Conservation (phyloP, 2,797 vertebrate species). For the Catostomus latipinnis region DNA sequence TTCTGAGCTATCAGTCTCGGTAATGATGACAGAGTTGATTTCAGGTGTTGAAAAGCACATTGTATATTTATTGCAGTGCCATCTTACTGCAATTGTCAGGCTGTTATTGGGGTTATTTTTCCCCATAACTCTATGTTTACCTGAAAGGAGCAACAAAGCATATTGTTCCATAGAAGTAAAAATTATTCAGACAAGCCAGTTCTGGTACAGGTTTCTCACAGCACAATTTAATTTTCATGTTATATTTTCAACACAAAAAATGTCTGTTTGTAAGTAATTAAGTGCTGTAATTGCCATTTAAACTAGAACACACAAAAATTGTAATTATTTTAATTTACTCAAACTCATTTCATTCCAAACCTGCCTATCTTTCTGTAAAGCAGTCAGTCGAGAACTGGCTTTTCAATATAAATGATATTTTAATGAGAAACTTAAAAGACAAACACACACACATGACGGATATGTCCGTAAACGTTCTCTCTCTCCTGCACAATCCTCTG, state of each 20-base stretch:
- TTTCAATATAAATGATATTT: too few species aligned
- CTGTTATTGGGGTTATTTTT: background rate
- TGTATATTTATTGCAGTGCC: slow-evolving; percentile 18
- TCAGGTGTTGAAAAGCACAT: background rate
- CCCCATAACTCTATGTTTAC: background rate
- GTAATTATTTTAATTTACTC: too few species aligned
- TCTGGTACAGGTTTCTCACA: background rate
- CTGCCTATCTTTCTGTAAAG: too few species aligned
- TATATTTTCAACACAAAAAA: background rate
- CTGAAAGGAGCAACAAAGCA: background rate
- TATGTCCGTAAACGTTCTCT: too few species aligned
- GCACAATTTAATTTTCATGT: background rate
- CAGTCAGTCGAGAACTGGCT: too few species aligned
- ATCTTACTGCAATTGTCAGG: slow-evolving; percentile 3
- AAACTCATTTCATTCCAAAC: too few species aligned
- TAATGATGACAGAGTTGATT: slow-evolving; percentile 8
- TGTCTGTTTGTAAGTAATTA: background rate
- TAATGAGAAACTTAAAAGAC: too few species aligned
- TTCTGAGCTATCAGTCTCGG: background rate
- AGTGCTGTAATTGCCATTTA: background rate
- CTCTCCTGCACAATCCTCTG: too few species aligned
- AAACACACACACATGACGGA: too few species aligned
- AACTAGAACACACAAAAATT: too few species aligned
- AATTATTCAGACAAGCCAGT: background rate
- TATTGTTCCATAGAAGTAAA: background rate